These are phyloP conservation scores for Crocodylus rhombifer DNA, from an alignment of 2,797 vertebrate genomes.

Conservation along the genomic window DNA sequence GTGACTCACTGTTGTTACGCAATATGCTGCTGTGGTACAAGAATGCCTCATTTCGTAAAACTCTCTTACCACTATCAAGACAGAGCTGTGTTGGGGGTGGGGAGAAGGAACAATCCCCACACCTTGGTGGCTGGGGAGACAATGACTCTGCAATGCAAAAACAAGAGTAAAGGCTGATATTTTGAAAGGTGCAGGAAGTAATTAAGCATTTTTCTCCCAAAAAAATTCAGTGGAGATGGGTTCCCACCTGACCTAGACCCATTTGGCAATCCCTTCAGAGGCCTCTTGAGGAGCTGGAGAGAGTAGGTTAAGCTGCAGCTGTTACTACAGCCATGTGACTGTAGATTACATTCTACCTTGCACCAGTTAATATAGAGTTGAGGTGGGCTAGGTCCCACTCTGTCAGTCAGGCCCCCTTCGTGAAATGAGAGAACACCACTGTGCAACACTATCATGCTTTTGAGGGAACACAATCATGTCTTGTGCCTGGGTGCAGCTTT, in stretches of 20 bases:
- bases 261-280: not conserved
- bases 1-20: not conserved
- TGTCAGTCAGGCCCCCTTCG: not conserved
- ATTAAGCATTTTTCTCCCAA: not conserved
- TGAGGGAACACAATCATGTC: not conserved
- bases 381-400: not conserved
- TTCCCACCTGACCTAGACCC: not conserved
- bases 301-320: not conserved
- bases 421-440: not conserved
- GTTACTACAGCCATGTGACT: not conserved
- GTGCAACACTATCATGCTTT: not conserved
- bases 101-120: not conserved
- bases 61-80: not conserved
- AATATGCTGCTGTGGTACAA: not conserved
- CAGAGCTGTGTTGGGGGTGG: not conserved
- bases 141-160: not conserved
- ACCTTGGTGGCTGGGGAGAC: not conserved
- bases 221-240: not conserved
- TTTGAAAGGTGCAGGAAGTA: not conserved
- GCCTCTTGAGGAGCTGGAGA: not conserved
- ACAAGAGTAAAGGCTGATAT: not conserved
- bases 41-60: not conserved
- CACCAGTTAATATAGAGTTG: not conserved
- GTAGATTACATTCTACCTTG: not conserved
- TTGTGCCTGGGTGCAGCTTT: not conserved